phyloP scores from a whole-genome alignment of 2,888 invertebrate genomes.

The Sceliomorpha sp. region DNA sequence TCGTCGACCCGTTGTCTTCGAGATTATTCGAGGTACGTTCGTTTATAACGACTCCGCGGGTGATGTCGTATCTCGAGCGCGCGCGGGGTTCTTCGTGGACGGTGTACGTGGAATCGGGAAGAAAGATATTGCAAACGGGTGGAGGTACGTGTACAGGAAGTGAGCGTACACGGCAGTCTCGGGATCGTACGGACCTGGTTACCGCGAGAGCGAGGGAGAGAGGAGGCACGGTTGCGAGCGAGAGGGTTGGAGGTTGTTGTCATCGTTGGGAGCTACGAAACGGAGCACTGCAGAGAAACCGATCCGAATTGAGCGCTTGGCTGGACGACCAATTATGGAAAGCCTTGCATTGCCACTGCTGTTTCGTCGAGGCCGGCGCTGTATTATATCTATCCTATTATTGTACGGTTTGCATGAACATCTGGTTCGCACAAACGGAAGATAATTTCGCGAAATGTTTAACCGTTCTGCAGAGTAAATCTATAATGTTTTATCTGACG shows the following conservation, averaged over 20 bases:
- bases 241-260: slow-evolving; percentile 8
- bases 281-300: background rate
- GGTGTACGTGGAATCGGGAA: slow-evolving; percentile 31
- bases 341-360: slow-evolving; percentile 33
- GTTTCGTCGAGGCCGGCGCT: slow-evolving; percentile 8
- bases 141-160: slow-evolving; percentile 47
- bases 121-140: slow-evolving; percentile 40
- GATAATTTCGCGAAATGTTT: slow-evolving; percentile 65
- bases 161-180: slow-evolving; percentile 37
- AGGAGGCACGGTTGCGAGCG: no score
- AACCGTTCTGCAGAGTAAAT: background rate
- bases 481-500: slow-evolving; percentile 2
- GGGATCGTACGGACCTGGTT: slow-evolving; percentile 38
- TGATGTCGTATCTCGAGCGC: no score
- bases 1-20: slow-evolving; percentile 45
- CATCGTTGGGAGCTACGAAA: slow-evolving; percentile 7
- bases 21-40: slow-evolving; percentile 52
- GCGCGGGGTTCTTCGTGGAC: no score
- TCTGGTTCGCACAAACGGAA: slow-evolving; percentile 61
- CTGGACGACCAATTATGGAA: slow-evolving; percentile 55
- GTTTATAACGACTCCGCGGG: slow-evolving; percentile 50
- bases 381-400: slow-evolving; percentile 50
- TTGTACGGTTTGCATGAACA: slow-evolving; percentile 61
- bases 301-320: slow-evolving; percentile 7
- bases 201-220: slow-evolving; percentile 9